Conservation (phyloP, 2,888 invertebrate species). For the Limnephilus rhombicus region DNA sequence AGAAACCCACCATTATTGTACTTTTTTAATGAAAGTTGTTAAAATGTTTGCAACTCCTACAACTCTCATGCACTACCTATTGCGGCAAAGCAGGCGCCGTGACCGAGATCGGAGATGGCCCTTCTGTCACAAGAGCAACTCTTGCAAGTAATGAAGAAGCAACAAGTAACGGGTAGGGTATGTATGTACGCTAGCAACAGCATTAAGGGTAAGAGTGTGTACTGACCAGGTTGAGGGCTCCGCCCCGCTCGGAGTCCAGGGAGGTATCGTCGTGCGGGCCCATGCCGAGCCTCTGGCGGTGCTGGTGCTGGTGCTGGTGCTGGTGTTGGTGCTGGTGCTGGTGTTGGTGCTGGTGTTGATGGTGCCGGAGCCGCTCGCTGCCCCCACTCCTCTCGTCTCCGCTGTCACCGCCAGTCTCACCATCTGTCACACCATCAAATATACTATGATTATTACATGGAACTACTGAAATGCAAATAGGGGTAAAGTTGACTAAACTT, state of each 20-base stretch:
- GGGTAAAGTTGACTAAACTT: no score
- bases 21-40: no score
- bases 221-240: conserved; percentile 81
- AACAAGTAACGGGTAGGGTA: not conserved
- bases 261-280: conserved; percentile 78
- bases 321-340: not conserved
- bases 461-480: not conserved
- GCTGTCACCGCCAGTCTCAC: conserved; percentile 80
- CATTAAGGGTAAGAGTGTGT: not conserved
- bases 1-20: no score
- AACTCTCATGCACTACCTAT: not conserved
- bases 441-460: not conserved
- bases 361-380: conserved; percentile 74
- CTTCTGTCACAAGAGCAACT: not conserved
- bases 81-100: not conserved
- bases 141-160: not conserved
- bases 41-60: not conserved
- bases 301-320: not conserved
- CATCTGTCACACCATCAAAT: conserved; percentile 74
- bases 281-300: conserved; percentile 64
- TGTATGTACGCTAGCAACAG: no score
- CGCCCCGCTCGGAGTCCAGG: conserved; percentile 80
- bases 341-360: no score
- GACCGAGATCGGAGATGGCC: not conserved
- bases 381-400: conserved; percentile 80